Evolutionary conservation across 53 echinoderm and acorn worm genomes (phyloP), one percentile per base, ranked within the genome.

Genomic region (Glandiceps talaboti): DNA sequence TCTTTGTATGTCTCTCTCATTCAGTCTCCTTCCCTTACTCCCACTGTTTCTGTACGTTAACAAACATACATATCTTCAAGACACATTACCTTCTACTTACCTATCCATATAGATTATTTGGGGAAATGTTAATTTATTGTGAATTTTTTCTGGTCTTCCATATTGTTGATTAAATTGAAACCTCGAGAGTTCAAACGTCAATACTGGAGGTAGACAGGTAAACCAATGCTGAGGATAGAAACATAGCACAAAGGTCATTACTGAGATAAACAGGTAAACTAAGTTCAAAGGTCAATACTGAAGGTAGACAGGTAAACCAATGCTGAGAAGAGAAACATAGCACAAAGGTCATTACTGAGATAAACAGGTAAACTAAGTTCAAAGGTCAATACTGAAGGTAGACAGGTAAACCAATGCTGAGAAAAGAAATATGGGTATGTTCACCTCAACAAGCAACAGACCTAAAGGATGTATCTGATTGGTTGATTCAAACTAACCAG

Each of bases 181-280:
- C 77, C 97, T 86, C 0, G 97, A 97, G 28, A 97, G 89, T 82
- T 97, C 97, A 84, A 93, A 97, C 27, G 89, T 93, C 76, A 97
- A 45, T 33, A 97, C 93, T 28, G 92, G 91, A 1, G 97, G 97
- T 28, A 97, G 86, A 77, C 93, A 87, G 1, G 97, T 97, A 33
- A 97, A 93, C 96, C 96, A 96, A 31, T 90, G 92, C 96, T 96
- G 89, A 30, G n/a, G 26, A 33, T n/a, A n/a, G n/a, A n/a, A n/a
- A n/a, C n/a, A n/a, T n/a, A n/a, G n/a, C n/a, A n/a, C n/a, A n/a
- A n/a, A n/a, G n/a, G n/a, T n/a, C n/a, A n/a, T n/a, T n/a, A n/a
- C n/a, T n/a, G 96, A 96, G 27, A 96, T 87, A 81, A 92, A 92
- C n/a, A n/a, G n/a, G n/a, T n/a, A n/a, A n/a, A n/a, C n/a, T n/a